Percentiles rank a stretch among this genome's conserved stretches.
These are phyloP conservation scores for Galaxias olidus DNA, from an alignment of 2,797 vertebrate genomes.

Conservation along the genomic window DNA sequence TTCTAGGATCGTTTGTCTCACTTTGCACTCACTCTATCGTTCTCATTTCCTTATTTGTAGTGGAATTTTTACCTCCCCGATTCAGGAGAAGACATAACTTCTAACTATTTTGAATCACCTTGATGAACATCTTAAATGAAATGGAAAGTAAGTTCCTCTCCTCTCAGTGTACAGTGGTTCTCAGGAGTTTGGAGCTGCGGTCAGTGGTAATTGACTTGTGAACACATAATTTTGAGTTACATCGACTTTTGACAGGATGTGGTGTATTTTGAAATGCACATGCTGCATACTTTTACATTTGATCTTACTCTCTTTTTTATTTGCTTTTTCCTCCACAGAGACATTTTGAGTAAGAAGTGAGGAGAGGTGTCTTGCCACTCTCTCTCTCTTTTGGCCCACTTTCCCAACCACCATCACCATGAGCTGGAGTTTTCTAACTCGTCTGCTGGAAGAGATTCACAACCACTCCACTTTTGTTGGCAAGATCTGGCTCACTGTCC, in stretches of 20 bases:
- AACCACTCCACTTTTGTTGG: constrained; percentile 97
- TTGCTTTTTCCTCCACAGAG: constrained; percentile 42
- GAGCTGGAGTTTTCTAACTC: constrained; percentile 97
- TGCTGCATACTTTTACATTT: neutral
- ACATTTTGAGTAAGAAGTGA: constrained; percentile 23
- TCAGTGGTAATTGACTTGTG: no score
- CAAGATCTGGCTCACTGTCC: constrained; percentile 92
- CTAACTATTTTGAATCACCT: neutral
- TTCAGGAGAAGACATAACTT: neutral
- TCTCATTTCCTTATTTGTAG: constrained; percentile 17
- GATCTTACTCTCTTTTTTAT: constrained; percentile 1
- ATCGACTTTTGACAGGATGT: no score
- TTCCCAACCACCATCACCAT: constrained; percentile 72
- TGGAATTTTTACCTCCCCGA: constrained; percentile 2
- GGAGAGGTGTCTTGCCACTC: constrained; percentile 33
- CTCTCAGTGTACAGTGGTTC: no score
- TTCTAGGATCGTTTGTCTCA: constrained; percentile 7
- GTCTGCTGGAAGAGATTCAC: constrained; percentile 95
- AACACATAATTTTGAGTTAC: no score
- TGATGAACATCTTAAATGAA: neutral
- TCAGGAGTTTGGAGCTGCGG: no score
- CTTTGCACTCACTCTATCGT: neutral
- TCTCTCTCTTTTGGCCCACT: constrained; percentile 17
- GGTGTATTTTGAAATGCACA: no score
- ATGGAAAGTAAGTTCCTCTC: neutral